phyloP scores from a whole-genome alignment of 2,888 invertebrate genomes.

The Prenolepis imparis region DNA sequence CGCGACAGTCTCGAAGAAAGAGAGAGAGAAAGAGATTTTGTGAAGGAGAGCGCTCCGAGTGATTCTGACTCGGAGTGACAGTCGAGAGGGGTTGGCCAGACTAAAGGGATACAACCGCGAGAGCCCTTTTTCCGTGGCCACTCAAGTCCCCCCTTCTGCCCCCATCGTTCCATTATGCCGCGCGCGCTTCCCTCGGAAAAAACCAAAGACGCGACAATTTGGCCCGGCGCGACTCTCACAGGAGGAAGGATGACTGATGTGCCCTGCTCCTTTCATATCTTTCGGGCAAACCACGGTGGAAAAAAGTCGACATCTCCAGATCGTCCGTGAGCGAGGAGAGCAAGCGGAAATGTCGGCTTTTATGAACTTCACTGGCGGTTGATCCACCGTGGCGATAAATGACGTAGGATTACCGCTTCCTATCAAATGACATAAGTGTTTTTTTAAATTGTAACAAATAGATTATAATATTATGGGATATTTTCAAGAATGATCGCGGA shows the following conservation, averaged over 20 bases:
- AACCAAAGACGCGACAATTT: slow-evolving; percentile 70
- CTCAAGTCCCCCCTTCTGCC: slow-evolving; percentile 46
- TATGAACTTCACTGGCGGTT: slow-evolving; percentile 23
- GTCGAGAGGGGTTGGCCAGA: slow-evolving; percentile 36
- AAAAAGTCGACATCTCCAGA: slow-evolving; percentile 53
- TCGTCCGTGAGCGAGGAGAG: slow-evolving; percentile 39
- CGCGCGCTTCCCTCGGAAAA: slow-evolving; percentile 48
- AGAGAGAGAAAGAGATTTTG: slow-evolving; percentile 11
- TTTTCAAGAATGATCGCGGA: neutral
- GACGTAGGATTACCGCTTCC: slow-evolving; percentile 27
- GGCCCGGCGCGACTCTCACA: slow-evolving; percentile 45
- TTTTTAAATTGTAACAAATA: neutral
- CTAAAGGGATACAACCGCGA: slow-evolving; percentile 58
- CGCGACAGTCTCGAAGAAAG: slow-evolving; percentile 44
- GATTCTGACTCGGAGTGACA: slow-evolving; percentile 48
- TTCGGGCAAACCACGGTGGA: slow-evolving; percentile 31
- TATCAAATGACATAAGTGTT: neutral
- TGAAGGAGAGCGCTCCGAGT: neutral
- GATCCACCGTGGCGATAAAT: slow-evolving; percentile 35
- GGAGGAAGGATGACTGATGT: slow-evolving; percentile 55
- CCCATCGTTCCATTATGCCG: slow-evolving; percentile 66
- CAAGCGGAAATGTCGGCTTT: slow-evolving; percentile 54
- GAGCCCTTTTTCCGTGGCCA: slow-evolving; percentile 62
- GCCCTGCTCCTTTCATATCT: slow-evolving; percentile 61
- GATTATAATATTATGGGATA: neutral